Conservation (phyloP, 1,140 invertebrate species). For the Drosophila insularis region DNA sequence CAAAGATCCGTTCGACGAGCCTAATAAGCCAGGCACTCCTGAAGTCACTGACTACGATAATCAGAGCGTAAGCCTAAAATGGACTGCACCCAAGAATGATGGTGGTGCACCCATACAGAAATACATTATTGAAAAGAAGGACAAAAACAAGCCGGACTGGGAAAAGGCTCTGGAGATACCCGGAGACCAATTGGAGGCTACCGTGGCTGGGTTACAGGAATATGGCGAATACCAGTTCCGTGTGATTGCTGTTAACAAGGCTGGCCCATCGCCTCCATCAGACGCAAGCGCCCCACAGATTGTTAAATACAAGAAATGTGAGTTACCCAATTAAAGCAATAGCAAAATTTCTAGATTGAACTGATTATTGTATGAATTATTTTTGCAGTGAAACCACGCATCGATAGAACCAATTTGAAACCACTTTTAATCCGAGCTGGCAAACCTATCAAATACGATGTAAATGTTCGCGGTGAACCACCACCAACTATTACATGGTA, state of each 20-base stretch:
- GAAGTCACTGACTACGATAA: slow-evolving; percentile 96
- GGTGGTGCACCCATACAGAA: slow-evolving; percentile 97
- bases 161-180: slow-evolving; percentile 95
- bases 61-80: slow-evolving; percentile 96
- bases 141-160: slow-evolving; percentile 94
- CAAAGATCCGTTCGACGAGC: slow-evolving; percentile 97
- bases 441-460: slow-evolving; percentile 95
- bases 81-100: slow-evolving; percentile 94
- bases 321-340: slow-evolving; percentile 81
- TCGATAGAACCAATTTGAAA: slow-evolving; percentile 96
- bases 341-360: not conserved
- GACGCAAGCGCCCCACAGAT: slow-evolving; percentile 96
- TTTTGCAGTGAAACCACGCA: slow-evolving; percentile 93
- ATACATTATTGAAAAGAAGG: slow-evolving; percentile 99
- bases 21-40: slow-evolving; percentile 94
- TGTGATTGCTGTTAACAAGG: slow-evolving; percentile 97
- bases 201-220: slow-evolving; percentile 94
- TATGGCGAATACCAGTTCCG: slow-evolving; percentile 97
- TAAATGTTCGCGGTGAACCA: slow-evolving; percentile 97
- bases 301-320: slow-evolving; percentile 94
- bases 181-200: slow-evolving; percentile 89
- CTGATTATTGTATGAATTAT: too few species aligned
- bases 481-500: slow-evolving; percentile 95
- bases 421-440: slow-evolving; percentile 94
- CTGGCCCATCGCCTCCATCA: slow-evolving; percentile 95